Base-by-base conservation (phyloP, 2,113 vertebrate genomes). In the Pachypanchax playfairii region DNA sequence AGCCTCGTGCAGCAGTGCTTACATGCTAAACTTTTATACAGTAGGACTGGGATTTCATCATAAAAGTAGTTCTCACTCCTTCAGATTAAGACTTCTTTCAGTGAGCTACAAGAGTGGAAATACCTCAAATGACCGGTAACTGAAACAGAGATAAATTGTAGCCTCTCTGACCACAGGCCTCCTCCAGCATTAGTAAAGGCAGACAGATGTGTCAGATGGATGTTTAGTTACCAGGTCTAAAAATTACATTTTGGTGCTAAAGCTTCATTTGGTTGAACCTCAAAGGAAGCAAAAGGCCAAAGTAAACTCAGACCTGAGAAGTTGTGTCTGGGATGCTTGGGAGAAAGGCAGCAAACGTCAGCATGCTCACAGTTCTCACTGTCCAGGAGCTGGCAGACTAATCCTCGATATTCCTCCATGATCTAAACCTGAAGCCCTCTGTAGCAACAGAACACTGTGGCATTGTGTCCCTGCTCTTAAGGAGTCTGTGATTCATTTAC, bases 371-470 rank as follows among this genome's bases (percentile, higher is more conserved):
- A 65, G 55, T 84, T 78, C 77, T 77, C 74, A 63, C 75, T 78
- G 59, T 83, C 76, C 73, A 84, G 83, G 50, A 47, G 52, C 74
- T 76, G 66, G 70, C 75, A 84, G 83, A 81, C 70, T 87, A 86
- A 89, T 79, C 68, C 79, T 61, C 70, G 58, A 86, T 90, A 79
- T 88, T 88, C 73, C 84, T 82, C 87, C 79, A 85, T 87, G 85
- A 89, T 87, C 77, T 84, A 88, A 87, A 85, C 85, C 78, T 84
- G 82, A 75, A 85, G 83, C 54, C 54, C 70, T 81, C 70, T 64
- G 58, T 69, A 74, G 76, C 75, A 67, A 70, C 44, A 75, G 70
- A 87, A 89, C 86, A 88, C 80, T 80, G 79, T 77, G 55, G 74
- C 75, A 84, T 88, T 88, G 86, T 90, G 81, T 85, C 79, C 51